A percentile compares a stretch with the other conserved stretches of the same genome.
Conservation (phyloP, 2,113 vertebrate genomes). For the Syngnathus scovelli region DNA sequence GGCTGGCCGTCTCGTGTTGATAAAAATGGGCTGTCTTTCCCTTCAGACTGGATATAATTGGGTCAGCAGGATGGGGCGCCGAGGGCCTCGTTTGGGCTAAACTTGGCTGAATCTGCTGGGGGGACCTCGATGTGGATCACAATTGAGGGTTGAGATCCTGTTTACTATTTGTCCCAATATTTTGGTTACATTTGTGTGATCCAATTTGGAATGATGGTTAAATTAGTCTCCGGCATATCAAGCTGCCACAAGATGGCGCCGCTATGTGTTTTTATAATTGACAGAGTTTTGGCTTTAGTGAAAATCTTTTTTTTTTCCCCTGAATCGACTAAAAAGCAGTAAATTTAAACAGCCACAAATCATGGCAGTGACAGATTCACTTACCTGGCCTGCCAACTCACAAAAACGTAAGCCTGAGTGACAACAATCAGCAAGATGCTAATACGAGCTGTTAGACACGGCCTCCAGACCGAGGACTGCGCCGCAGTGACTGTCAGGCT, state of each 20-base stretch:
- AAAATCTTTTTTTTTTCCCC: constrained; percentile 7
- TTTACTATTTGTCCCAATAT: background rate
- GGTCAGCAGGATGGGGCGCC: constrained; percentile 55
- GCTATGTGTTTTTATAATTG: background rate
- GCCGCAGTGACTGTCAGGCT: constrained; percentile 33
- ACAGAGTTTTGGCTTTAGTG: constrained; percentile 17
- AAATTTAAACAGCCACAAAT: constrained; percentile 38
- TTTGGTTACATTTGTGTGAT: background rate
- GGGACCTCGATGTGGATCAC: constrained; percentile 52
- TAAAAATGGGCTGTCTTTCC: constrained; percentile 59
- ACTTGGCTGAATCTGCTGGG: constrained; percentile 42
- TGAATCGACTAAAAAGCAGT: background rate
- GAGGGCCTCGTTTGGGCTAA: constrained; percentile 46
- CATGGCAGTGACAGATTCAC: constrained; percentile 51
- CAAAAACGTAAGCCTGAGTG: constrained; percentile 48
- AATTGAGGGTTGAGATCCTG: constrained; percentile 35
- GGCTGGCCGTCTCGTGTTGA: constrained; percentile 31
- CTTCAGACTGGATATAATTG: constrained; percentile 59
- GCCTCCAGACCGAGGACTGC: constrained; percentile 43
- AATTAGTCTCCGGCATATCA: too few relatives aligned
- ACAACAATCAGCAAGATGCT: constrained; percentile 59
- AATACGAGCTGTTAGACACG: constrained; percentile 54
- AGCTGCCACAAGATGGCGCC: background rate
- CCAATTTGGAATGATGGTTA: too few relatives aligned
- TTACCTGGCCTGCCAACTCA: constrained; percentile 51